Conservation (phyloP, 2,888 invertebrate species). For the Argyresthia goedartella region DNA sequence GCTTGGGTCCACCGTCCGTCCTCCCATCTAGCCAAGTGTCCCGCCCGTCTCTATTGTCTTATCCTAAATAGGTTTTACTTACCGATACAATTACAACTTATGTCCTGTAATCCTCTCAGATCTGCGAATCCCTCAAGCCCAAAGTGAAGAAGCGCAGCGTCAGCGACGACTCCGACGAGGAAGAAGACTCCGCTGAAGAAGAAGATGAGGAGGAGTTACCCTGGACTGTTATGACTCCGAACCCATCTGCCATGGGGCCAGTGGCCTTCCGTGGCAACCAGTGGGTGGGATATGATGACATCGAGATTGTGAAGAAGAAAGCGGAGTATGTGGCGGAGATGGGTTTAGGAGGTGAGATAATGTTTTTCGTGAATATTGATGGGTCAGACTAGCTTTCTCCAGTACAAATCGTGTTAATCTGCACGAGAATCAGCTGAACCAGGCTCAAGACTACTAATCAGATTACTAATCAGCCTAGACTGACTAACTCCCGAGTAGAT, state of each 20-base stretch:
- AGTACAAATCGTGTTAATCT: too few relatives aligned
- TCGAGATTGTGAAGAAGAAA: conserved; percentile 85
- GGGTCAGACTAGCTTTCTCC: too few relatives aligned
- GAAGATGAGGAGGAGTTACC: conserved; percentile 68
- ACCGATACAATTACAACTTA: too few relatives aligned
- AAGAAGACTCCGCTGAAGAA: conserved; percentile 43
- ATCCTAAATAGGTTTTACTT: too few relatives aligned
- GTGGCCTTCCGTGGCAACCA: conserved; percentile 86
- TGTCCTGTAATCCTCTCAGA: conserved; percentile 56
- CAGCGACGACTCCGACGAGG: conserved; percentile 30
- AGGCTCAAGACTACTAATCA: too few relatives aligned
- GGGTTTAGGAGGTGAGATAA: conserved; percentile 78
- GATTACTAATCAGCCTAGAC: too few relatives aligned
- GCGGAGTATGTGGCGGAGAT: conserved; percentile 88
- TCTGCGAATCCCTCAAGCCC: conserved; percentile 81
- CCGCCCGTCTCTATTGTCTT: too few relatives aligned
- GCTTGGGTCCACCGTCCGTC: too few relatives aligned
- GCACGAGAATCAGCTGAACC: too few relatives aligned
- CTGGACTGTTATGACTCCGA: conserved; percentile 88
- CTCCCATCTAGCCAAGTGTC: too few relatives aligned
- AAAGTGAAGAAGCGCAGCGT: conserved; percentile 34
- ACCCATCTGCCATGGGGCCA: conserved; percentile 88
- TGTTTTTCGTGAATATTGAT: too few relatives aligned
- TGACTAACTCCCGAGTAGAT: too few relatives aligned
- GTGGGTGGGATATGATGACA: conserved; percentile 95